A percentile compares a stretch with the other conserved stretches of the same genome.
phyloP scores from a whole-genome alignment of 2,888 invertebrate species.

The Sepiola atlantica region DNA sequence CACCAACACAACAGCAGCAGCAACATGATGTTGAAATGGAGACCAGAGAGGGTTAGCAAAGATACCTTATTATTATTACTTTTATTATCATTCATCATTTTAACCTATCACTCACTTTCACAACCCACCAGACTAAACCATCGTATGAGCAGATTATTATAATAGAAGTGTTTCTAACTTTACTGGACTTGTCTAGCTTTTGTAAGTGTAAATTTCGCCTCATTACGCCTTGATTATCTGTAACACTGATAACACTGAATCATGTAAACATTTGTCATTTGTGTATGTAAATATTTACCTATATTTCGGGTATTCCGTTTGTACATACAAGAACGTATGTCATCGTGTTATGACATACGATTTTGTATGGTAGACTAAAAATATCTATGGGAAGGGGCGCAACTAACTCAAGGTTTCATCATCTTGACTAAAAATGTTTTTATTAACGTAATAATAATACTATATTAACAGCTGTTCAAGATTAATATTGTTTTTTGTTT shows the following conservation, averaged over 20 bases:
- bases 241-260: too few relatives aligned
- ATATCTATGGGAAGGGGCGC: too few relatives aligned
- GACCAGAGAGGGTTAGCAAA: constrained; percentile 49
- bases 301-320: neutral
- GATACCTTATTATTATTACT: constrained; percentile 33
- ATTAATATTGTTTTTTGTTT: too few relatives aligned
- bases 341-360: neutral
- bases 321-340: neutral
- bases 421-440: too few relatives aligned
- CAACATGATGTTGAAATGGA: constrained; percentile 65
- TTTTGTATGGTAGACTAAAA: neutral
- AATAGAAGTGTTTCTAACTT: too few relatives aligned
- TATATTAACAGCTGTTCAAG: too few relatives aligned
- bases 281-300: too few relatives aligned
- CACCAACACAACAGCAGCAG: constrained; percentile 55
- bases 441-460: too few relatives aligned
- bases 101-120: neutral
- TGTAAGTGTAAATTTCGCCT: too few relatives aligned
- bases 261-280: neutral
- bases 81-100: constrained; percentile 13
- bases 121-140: neutral
- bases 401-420: too few relatives aligned
- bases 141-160: neutral
- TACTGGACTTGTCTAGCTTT: too few relatives aligned
- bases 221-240: too few relatives aligned